Percentiles rank a stretch among this genome's conserved stretches.
phyloP scores from a whole-genome alignment of 2,113 vertebrate genomes.

The Stegostoma tigrinum region DNA sequence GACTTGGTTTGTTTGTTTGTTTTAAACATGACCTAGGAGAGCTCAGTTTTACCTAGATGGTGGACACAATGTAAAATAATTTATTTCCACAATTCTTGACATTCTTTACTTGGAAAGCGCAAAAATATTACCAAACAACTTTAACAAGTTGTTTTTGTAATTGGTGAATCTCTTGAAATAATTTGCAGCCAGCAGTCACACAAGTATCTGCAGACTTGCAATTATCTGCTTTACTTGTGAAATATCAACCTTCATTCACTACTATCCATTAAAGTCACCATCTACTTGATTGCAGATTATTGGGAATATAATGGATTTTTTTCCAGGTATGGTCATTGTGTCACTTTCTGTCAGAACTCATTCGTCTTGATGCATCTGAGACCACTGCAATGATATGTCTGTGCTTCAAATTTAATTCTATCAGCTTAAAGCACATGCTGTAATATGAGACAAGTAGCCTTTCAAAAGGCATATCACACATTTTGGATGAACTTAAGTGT shows the following conservation, averaged over 20 bases:
- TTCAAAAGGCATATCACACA: not conserved
- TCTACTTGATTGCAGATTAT: not conserved
- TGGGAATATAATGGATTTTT: not conserved
- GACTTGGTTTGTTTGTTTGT: not conserved
- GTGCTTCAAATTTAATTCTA: not conserved
- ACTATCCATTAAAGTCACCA: conserved; percentile 10
- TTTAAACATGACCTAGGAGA: conserved; percentile 2
- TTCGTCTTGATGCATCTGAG: not conserved
- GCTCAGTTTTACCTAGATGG: not conserved
- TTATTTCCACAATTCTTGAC: not conserved
- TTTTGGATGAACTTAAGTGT: conserved; percentile 11
- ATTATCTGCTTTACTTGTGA: not conserved
- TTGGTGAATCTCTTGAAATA: not conserved
- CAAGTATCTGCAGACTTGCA: not conserved
- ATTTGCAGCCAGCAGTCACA: not conserved
- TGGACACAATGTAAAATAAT: not conserved
- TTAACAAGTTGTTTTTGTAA: not conserved
- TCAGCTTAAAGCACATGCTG: not conserved
- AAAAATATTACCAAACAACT: conserved; percentile 19
- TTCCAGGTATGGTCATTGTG: not conserved
- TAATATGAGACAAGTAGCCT: not conserved
- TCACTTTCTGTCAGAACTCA: not conserved
- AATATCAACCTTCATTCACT: not conserved
- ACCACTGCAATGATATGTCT: not conserved
- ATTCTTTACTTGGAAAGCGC: not conserved